Evolutionary conservation across 2,797 vertebrate species (phyloP).

Genomic region (Tragopan temminckii): DNA sequence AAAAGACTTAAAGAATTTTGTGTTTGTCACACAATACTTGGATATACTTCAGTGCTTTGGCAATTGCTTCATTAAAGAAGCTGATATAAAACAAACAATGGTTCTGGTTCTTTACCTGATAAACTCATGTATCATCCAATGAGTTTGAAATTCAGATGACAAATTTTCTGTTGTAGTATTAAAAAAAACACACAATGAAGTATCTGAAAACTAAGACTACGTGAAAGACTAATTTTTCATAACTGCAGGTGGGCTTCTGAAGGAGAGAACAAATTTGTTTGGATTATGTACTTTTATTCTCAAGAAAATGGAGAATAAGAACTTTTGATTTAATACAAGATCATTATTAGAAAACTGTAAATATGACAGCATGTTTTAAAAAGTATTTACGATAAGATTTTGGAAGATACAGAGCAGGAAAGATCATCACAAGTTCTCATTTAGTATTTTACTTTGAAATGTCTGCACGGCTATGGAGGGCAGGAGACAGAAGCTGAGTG

Average conservation of each 20-base stretch:
- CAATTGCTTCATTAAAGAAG: not conserved
- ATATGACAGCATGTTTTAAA: not conserved
- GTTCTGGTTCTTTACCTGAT: not conserved
- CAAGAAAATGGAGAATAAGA: not conserved
- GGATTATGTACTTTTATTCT: not conserved
- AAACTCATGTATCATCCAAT: not conserved
- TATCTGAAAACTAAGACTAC: not conserved
- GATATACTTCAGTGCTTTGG: not conserved
- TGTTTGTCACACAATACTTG: not conserved
- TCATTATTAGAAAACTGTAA: not conserved
- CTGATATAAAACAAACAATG: not conserved
- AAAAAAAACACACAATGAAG: not conserved
- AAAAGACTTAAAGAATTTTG: not conserved
- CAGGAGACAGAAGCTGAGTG: not conserved
- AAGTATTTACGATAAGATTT: not conserved
- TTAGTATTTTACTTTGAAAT: not conserved
- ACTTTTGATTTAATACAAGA: not conserved
- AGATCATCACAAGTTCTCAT: not conserved
- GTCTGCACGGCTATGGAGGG: not conserved
- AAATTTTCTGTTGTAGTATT: not conserved
- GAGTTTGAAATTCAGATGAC: not conserved
- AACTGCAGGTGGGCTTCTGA: not conserved
- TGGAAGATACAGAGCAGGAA: not conserved
- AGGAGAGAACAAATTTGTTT: not conserved
- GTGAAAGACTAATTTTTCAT: not conserved